A percentile compares a stretch with the other conserved stretches of the same genome.
Evolutionary conservation across 2,888 invertebrate genomes (phyloP).

Genomic region (Hylaea fasciaria): DNA sequence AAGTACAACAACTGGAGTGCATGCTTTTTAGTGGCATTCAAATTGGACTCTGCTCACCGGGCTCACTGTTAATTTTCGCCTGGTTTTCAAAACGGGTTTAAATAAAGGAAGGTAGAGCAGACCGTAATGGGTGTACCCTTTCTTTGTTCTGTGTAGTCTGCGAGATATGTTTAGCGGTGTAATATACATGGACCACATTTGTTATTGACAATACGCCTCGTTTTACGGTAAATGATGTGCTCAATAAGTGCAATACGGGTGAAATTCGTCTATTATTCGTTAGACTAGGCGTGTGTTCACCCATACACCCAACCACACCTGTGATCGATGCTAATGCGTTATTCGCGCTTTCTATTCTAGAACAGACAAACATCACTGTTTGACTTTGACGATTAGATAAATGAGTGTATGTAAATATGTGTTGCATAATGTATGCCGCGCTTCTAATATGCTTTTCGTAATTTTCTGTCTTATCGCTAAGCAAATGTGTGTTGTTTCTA

Average conservation of each 20-base stretch:
- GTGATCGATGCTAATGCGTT: constrained; percentile 49
- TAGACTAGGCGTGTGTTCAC: constrained; percentile 25
- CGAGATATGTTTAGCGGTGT: neutral
- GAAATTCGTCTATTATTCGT: constrained; percentile 39
- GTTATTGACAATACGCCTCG: constrained; percentile 4
- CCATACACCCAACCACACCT: neutral
- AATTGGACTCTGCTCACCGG: constrained; percentile 39
- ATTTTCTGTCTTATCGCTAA: constrained; percentile 12
- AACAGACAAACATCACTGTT: constrained; percentile 35
- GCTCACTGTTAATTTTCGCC: constrained; percentile 41
- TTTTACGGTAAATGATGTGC: constrained; percentile 4
- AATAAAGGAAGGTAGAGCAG: constrained; percentile 40
- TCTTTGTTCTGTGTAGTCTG: constrained; percentile 33
- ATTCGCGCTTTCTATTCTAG: constrained; percentile 42
- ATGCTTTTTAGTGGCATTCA: constrained; percentile 44
- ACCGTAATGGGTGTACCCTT: constrained; percentile 36
- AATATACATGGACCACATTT: constrained; percentile 6
- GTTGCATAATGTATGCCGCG: constrained; percentile 15
- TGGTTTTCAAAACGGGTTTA: constrained; percentile 40
- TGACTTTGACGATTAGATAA: constrained; percentile 33
- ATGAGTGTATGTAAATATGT: constrained; percentile 29
- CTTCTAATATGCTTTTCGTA: constrained; percentile 8
- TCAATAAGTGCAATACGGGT: constrained; percentile 28
- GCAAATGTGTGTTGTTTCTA: constrained; percentile 14
- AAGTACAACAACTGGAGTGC: constrained; percentile 46